phyloP scores from a whole-genome alignment of 2,888 invertebrate genomes.

The Drosophila tanythrix region DNA sequence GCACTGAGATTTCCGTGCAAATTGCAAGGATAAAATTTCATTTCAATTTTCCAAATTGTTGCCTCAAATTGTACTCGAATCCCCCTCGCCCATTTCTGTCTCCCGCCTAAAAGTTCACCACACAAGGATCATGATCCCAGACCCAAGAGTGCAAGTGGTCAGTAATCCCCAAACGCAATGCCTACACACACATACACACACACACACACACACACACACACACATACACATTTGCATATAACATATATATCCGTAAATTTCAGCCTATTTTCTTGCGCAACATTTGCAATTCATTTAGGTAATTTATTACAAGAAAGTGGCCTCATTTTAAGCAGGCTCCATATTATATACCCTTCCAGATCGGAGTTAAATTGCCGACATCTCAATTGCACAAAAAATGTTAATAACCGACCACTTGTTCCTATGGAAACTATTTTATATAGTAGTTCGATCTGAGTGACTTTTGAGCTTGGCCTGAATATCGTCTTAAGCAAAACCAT shows the following conservation, averaged over 20 bases:
- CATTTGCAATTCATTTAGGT: not conserved
- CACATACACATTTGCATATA: not conserved
- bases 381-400: not conserved
- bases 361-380: not conserved
- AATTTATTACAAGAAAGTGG: not conserved
- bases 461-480: not conserved
- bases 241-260: not conserved
- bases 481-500: no score
- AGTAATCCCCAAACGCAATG: constrained; percentile 16
- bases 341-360: not conserved
- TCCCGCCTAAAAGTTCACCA: not conserved
- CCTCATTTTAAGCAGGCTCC: not conserved
- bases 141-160: constrained; percentile 49
- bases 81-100: not conserved
- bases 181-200: not conserved
- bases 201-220: not conserved
- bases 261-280: not conserved
- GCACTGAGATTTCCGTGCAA: constrained; percentile 70
- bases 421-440: not conserved
- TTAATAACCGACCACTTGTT: not conserved
- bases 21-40: constrained; percentile 76
- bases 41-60: constrained; percentile 72
- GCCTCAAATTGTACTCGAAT: constrained; percentile 46
- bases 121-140: constrained; percentile 42
- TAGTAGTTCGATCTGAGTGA: not conserved